Base-by-base conservation (phyloP, 2,888 invertebrate genomes). In the Aphelenchoides bicaudatus region DNA sequence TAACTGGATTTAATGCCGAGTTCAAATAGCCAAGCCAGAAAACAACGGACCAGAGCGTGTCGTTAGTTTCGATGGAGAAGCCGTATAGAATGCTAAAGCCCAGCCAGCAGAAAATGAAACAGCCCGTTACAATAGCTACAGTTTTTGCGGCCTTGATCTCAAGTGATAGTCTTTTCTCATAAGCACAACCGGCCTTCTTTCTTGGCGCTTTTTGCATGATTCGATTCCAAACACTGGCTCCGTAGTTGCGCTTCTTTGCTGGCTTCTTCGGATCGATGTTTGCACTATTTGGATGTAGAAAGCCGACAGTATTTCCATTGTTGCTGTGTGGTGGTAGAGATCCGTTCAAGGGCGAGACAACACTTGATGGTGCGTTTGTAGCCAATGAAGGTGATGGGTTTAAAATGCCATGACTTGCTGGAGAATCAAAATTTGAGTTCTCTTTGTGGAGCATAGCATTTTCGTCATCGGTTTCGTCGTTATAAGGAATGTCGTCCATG, bases 61-160 rank as follows among this genome's bases (percentile, higher is more conserved):
- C 70, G 56, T 72, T 70, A 3, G 69, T 67, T 31, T 77, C 58
- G 53, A 74, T 65, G 39, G 67, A 64, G 48, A 66, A 70, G 1
- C 74, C 74, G 61, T 77, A 77, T 49, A 74, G 60, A 83, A 94
- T 92, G 56, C 81, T 80, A 84, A 94, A 94, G 0, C 93, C 93
- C 57, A 91, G 84, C 94, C 94, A 96, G 81, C 94, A 96, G 76
- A 89, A 86, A 56, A 93, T 91, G 82, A 96, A 96, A 46, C 91
- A 89, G 0, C 94, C 94, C 2, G 96, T 93, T 65, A 96, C 94
- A 67, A 96, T 92, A 61, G 91, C 78, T 31, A 78, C 74, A 6
- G 70, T 74, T 57, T 71, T 73, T 1, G 73, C 74, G 8, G 74
- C 77, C 59, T 77, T 77, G 56, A 77, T 78, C 61, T 77, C 77